Conservation (phyloP, 1,140 invertebrate species). For the Macrostomum lignano region DNA sequence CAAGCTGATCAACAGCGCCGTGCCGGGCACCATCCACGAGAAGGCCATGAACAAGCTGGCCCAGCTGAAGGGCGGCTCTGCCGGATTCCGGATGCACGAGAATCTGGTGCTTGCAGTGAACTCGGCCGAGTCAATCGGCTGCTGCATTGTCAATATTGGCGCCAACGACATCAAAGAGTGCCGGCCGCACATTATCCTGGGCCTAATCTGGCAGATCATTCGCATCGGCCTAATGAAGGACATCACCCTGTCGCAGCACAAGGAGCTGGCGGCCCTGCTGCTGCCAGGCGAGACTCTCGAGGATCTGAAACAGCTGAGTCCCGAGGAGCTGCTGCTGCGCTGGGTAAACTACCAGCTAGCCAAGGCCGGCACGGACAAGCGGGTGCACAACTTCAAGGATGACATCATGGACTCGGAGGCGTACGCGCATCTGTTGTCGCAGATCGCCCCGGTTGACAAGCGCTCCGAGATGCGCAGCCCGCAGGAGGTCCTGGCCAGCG, state of each 20-base stretch:
- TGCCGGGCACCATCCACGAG: constrained; percentile 91
- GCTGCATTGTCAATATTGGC: constrained; percentile 93
- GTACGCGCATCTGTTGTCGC: constrained; percentile 1
- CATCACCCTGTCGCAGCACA: constrained; percentile 81
- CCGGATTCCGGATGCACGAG: constrained; percentile 65
- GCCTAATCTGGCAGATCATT: constrained; percentile 93
- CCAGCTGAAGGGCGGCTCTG: neutral
- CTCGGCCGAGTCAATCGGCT: constrained; percentile 81
- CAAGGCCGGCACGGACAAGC: constrained; percentile 33
- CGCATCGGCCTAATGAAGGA: constrained; percentile 89
- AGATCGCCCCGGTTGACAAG: constrained; percentile 4
- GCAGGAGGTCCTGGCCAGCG: constrained; percentile 33
- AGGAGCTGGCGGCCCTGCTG: constrained; percentile 61
- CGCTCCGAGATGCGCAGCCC: neutral
- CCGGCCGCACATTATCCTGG: constrained; percentile 74
- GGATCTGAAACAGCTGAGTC: constrained; percentile 70
- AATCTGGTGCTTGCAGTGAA: constrained; percentile 74
- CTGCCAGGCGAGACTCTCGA: constrained; percentile 62
- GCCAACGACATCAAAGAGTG: constrained; percentile 73
- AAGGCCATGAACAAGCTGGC: constrained; percentile 48
- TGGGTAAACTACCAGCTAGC: constrained; percentile 96
- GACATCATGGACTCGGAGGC: constrained; percentile 38
- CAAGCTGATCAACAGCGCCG: constrained; percentile 68
- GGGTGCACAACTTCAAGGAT: constrained; percentile 68
- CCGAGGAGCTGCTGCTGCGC: constrained; percentile 75